A percentile compares a stretch with the other conserved stretches of the same genome.
Conservation (phyloP, 1,140 invertebrate species). For the Musca domestica region DNA sequence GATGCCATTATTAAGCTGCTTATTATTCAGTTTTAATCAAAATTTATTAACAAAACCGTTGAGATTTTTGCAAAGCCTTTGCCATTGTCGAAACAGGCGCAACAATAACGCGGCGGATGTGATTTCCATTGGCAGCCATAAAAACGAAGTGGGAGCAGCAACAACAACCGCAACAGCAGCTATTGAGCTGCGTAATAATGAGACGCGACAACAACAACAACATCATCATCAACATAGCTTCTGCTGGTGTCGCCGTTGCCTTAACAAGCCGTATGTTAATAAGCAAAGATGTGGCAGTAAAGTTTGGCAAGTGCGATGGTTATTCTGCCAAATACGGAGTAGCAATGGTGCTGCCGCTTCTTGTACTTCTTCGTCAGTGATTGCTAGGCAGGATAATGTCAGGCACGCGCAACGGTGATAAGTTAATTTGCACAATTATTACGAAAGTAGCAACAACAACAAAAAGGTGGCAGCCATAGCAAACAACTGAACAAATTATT, state of each 20-base stretch:
- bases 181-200: neutral
- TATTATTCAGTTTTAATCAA: slow-evolving; percentile 11
- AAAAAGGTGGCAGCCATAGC: neutral
- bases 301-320: no score
- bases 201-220: slow-evolving; percentile 4
- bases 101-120: neutral
- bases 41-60: slow-evolving; percentile 13
- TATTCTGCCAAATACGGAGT: no score
- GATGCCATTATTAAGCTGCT: neutral
- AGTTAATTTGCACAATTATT: slow-evolving; percentile 16
- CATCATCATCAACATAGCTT: slow-evolving; percentile 1
- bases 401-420: slow-evolving; percentile 12
- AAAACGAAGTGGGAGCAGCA: neutral
- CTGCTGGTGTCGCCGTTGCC: no score
- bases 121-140: no score
- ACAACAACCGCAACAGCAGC: slow-evolving; percentile 4
- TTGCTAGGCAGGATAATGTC: neutral
- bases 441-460: neutral
- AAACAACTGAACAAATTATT: slow-evolving; percentile 6
- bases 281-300: no score
- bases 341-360: no score
- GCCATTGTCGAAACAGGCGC: neutral
- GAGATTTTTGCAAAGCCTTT: slow-evolving; percentile 2
- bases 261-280: no score
- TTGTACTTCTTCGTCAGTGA: no score